phyloP scores from a whole-genome alignment of 1,140 invertebrate species.

The Rhopalosiphum maidis region DNA sequence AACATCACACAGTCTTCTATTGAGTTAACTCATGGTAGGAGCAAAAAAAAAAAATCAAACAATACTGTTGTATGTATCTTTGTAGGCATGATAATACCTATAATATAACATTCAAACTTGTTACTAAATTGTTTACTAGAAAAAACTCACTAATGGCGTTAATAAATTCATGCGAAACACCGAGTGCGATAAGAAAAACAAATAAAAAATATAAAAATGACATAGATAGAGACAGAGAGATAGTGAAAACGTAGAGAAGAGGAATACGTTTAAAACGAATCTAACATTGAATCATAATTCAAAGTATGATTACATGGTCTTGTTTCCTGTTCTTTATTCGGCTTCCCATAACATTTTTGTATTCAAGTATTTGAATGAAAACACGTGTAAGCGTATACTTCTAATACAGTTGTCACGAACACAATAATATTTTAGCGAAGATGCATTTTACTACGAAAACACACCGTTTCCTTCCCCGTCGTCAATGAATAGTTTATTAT shows the following conservation, averaged over 20 bases:
- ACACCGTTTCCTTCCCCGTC: background rate
- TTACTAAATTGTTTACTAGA: background rate
- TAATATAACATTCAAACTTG: background rate
- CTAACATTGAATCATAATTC: conserved; percentile 18
- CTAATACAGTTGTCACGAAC: background rate
- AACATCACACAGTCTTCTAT: background rate
- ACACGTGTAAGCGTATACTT: background rate
- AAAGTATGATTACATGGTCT: background rate
- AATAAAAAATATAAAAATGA: background rate
- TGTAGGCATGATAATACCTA: too few relatives aligned
- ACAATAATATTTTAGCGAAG: background rate
- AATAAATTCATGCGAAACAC: background rate
- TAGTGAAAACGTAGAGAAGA: background rate
- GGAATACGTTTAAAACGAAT: background rate
- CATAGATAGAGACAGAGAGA: background rate
- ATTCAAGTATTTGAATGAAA: background rate
- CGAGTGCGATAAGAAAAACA: background rate
- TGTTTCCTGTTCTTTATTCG: conserved; percentile 1
- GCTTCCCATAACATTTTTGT: background rate
- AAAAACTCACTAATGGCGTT: background rate
- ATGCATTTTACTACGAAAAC: background rate
- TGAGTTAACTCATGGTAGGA: background rate
- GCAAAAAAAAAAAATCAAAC: background rate
- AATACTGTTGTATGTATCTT: background rate
- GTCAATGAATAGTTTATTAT: background rate